phyloP scores from a whole-genome alignment of 2,888 invertebrate genomes.

The Liodrosophila aerea region DNA sequence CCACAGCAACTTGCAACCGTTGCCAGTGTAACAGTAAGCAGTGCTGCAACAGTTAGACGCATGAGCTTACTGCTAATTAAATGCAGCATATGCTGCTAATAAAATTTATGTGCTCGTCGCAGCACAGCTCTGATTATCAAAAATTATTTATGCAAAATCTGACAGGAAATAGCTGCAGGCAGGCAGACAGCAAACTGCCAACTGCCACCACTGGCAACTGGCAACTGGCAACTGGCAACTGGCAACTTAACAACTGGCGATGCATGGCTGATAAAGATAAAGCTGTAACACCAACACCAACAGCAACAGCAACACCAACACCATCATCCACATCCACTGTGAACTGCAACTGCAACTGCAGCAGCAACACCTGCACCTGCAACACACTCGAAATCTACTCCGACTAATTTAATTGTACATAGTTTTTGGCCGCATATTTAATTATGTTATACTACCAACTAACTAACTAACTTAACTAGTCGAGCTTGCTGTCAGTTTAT shows the following conservation, averaged over 20 bases:
- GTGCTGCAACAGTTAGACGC: conserved; percentile 56
- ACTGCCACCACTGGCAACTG: conserved; percentile 53
- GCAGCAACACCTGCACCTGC: conserved; percentile 6
- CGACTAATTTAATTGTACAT: conserved; percentile 71
- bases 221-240: conserved; percentile 27
- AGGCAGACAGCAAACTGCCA: conserved; percentile 25
- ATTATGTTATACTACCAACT: conserved; percentile 54
- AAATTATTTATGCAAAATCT: conserved; percentile 76
- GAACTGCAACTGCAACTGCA: conserved; percentile 25
- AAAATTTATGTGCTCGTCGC: conserved; percentile 75
- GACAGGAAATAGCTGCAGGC: conserved; percentile 72
- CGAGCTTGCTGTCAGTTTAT: conserved; percentile 29
- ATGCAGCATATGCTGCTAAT: conserved; percentile 71
- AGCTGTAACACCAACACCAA: conserved; percentile 26
- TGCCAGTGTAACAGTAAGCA: conserved; percentile 10
- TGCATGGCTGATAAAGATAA: conserved; percentile 53
- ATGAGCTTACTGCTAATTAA: conserved; percentile 63
- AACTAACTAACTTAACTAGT: no score
- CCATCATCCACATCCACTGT: conserved; percentile 19
- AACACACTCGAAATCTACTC: conserved; percentile 18
- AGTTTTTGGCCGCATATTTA: conserved; percentile 67
- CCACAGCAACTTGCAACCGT: conserved; percentile 25
- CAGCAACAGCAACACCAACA: conserved; percentile 5
- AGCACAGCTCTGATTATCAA: conserved; percentile 69
- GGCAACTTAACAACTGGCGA: conserved; percentile 24